Conservation (phyloP, 1,140 invertebrate species). For the Drosophila orosa region DNA sequence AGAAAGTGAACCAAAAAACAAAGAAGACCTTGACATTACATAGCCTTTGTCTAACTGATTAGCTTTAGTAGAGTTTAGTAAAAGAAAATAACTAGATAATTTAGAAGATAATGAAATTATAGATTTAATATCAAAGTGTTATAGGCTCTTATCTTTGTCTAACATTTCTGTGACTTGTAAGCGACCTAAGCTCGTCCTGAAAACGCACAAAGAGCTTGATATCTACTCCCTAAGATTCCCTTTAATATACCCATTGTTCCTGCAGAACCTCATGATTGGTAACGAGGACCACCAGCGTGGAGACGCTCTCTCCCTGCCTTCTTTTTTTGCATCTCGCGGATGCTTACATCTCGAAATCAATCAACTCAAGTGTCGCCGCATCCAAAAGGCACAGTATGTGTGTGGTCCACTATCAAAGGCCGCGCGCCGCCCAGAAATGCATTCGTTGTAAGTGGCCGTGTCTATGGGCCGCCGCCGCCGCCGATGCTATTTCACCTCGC, state of each 20-base stretch:
- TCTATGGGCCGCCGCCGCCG: conserved; percentile 54
- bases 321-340: conserved; percentile 73
- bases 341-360: conserved; percentile 72
- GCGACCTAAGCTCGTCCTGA: too few relatives aligned
- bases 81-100: not conserved
- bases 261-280: not conserved
- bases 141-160: not conserved
- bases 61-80: too few relatives aligned
- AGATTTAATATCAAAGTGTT: not conserved
- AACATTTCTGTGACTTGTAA: not conserved
- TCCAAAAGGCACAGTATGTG: conserved; percentile 46
- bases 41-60: too few relatives aligned
- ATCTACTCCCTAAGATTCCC: not conserved
- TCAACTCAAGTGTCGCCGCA: conserved; percentile 75
- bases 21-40: not conserved
- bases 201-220: not conserved
- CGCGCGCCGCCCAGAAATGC: conserved; percentile 69
- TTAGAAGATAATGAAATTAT: not conserved
- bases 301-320: conserved; percentile 5
- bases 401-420: conserved; percentile 81
- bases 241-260: not conserved
- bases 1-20: too few relatives aligned
- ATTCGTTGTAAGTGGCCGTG: conserved; percentile 81
- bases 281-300: conserved; percentile 69
- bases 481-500: conserved; percentile 49